These are phyloP conservation scores for Tricholauxania praeusta DNA, from an alignment of 2,888 invertebrate species.

Conservation along the genomic window DNA sequence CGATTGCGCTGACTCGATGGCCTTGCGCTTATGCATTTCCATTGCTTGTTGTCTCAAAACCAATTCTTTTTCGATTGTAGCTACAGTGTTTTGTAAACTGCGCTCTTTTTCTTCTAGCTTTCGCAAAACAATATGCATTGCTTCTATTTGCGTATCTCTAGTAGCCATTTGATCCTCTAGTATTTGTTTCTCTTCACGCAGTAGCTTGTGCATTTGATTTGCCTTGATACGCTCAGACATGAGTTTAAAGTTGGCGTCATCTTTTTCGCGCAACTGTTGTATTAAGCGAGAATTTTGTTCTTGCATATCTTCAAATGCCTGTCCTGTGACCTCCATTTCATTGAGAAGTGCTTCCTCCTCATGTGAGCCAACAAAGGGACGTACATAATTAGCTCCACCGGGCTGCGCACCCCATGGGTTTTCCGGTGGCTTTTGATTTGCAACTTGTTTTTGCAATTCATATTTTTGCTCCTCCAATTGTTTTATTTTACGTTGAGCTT, in stretches of 20 bases:
- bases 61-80: constrained; percentile 94
- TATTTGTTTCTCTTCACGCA: constrained; percentile 94
- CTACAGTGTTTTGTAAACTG: constrained; percentile 89
- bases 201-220: constrained; percentile 93
- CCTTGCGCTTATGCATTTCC: constrained; percentile 98
- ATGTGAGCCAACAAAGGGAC: constrained; percentile 81
- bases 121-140: constrained; percentile 92
- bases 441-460: constrained; percentile 90
- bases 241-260: constrained; percentile 98
- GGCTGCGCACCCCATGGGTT: constrained; percentile 58
- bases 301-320: constrained; percentile 99
- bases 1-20: constrained; percentile 96
- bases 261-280: constrained; percentile 95
- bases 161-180: constrained; percentile 89
- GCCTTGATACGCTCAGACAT: constrained; percentile 98
- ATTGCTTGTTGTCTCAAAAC: constrained; percentile 93
- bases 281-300: constrained; percentile 96
- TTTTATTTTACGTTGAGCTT: constrained; percentile 93
- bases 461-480: constrained; percentile 94
- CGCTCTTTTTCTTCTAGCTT: constrained; percentile 97
- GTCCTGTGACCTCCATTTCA: constrained; percentile 99
- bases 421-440: constrained; percentile 79
- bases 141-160: constrained; percentile 90
- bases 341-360: constrained; percentile 97
- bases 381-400: constrained; percentile 67